These are phyloP conservation scores for Electrophaes corylata DNA, from an alignment of 2,888 invertebrate genomes.

Conservation along the genomic window DNA sequence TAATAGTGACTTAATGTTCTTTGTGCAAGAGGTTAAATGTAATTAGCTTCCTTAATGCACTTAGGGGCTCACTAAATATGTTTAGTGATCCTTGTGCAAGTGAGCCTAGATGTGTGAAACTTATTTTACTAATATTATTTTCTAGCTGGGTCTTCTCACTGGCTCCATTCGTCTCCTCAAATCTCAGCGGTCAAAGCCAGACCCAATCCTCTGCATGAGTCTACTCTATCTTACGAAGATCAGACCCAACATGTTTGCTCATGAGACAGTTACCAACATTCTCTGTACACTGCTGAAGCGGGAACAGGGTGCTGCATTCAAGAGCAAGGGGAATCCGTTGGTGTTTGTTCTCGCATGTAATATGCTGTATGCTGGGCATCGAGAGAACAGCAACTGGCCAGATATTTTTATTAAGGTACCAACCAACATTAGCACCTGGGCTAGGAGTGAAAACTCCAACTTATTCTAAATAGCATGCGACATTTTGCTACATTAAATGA, in stretches of 20 bases:
- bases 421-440: background rate
- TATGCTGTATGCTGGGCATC: slow-evolving; percentile 91
- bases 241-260: slow-evolving; percentile 89
- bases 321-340: slow-evolving; percentile 91
- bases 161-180: slow-evolving; percentile 93
- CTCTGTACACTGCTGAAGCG: slow-evolving; percentile 92
- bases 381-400: slow-evolving; percentile 95
- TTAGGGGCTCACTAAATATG: too few species aligned
- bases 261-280: slow-evolving; percentile 90
- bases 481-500: too few species aligned
- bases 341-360: slow-evolving; percentile 94
- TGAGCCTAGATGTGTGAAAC: too few species aligned
- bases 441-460: too few species aligned
- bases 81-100: too few species aligned
- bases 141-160: slow-evolving; percentile 90
- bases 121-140: too few species aligned
- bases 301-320: slow-evolving; percentile 88
- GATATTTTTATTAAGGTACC: slow-evolving; percentile 94
- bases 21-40: too few species aligned
- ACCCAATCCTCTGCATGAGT: slow-evolving; percentile 90
- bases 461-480: too few species aligned
- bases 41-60: too few species aligned
- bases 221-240: slow-evolving; percentile 92
- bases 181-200: slow-evolving; percentile 92
- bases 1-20: too few species aligned